These are phyloP conservation scores for Tachypleus tridentatus DNA, from an alignment of 1,140 invertebrate species.

Conservation along the genomic window DNA sequence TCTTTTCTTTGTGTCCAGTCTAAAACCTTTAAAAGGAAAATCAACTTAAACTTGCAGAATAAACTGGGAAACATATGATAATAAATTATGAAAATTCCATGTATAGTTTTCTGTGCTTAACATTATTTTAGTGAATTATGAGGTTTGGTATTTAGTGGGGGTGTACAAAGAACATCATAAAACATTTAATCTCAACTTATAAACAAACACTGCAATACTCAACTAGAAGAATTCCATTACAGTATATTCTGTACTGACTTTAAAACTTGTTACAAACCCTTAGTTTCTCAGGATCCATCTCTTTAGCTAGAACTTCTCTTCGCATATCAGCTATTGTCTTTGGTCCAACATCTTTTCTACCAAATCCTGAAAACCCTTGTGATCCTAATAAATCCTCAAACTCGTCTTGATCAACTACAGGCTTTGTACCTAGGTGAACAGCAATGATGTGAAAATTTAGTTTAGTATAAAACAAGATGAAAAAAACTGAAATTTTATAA, in stretches of 20 bases:
- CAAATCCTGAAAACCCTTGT: conserved; percentile 69
- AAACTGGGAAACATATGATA: conserved; percentile 3
- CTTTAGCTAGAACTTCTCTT: conserved; percentile 68
- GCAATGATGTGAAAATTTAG: neutral
- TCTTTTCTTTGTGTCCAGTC: conserved; percentile 92
- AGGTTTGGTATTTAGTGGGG: too few relatives aligned
- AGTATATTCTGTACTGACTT: too few relatives aligned
- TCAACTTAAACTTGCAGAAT: neutral
- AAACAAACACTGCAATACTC: too few relatives aligned
- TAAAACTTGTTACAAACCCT: conserved; percentile 43
- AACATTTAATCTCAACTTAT: too few relatives aligned
- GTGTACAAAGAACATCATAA: too few relatives aligned
- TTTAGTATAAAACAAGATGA: conserved; percentile 1
- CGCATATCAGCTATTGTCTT: conserved; percentile 86
- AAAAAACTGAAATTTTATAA: neutral
- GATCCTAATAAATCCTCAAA: conserved; percentile 83
- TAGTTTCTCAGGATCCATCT: conserved; percentile 83
- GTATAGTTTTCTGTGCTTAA: neutral
- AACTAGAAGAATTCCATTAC: too few relatives aligned
- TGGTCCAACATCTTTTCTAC: conserved; percentile 55
- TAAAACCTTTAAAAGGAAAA: conserved; percentile 38
- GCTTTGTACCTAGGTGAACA: conserved; percentile 10
- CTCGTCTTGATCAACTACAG: conserved; percentile 47
- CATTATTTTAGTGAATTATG: neutral
- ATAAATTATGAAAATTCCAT: conserved; percentile 6